Evolutionary conservation across 2,888 invertebrate genomes (phyloP).

Genomic region (Rhingia rostrata): DNA sequence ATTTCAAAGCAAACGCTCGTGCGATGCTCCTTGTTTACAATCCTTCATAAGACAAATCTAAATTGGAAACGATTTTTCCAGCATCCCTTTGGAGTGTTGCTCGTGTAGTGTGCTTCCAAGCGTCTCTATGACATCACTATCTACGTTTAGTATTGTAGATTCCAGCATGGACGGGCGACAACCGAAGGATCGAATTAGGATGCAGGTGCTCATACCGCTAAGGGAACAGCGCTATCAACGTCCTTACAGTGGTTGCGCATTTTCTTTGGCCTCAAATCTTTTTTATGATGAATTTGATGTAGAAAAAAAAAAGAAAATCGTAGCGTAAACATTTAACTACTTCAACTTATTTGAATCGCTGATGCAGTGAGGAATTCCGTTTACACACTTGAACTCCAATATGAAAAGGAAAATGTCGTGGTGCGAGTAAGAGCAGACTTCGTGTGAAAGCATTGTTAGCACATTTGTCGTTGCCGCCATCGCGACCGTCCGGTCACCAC

Average conservation of each 20-base stretch:
- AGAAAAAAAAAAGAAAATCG: not conserved
- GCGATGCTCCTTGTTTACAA: not conserved
- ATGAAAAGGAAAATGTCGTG: slow-evolving; percentile 20
- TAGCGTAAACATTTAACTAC: slow-evolving; percentile 16
- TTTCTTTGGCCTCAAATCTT: slow-evolving; percentile 18
- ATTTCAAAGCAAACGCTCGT: slow-evolving; percentile 44
- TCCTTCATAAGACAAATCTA: slow-evolving; percentile 8
- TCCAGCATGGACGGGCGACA: not conserved
- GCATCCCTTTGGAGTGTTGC: slow-evolving; percentile 1
- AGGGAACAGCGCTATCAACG: not conserved
- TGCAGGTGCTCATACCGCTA: not conserved
- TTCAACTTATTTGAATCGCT: slow-evolving; percentile 17
- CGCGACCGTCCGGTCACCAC: not conserved
- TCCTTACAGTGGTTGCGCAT: slow-evolving; percentile 13
- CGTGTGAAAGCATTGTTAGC: slow-evolving; percentile 39
- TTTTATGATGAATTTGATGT: not conserved
- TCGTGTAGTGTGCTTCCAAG: slow-evolving; percentile 4
- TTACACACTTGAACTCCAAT: not conserved
- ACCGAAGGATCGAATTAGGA: not conserved
- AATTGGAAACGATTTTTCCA: slow-evolving; percentile 30
- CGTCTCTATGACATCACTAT: slow-evolving; percentile 14
- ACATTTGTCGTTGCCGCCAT: slow-evolving; percentile 27
- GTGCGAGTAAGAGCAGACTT: slow-evolving; percentile 21
- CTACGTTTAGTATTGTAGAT: not conserved
- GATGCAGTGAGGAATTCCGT: slow-evolving; percentile 27